These are phyloP conservation scores for Zaprionus camerounensis DNA, from an alignment of 1,140 invertebrate genomes.

Conservation along the genomic window DNA sequence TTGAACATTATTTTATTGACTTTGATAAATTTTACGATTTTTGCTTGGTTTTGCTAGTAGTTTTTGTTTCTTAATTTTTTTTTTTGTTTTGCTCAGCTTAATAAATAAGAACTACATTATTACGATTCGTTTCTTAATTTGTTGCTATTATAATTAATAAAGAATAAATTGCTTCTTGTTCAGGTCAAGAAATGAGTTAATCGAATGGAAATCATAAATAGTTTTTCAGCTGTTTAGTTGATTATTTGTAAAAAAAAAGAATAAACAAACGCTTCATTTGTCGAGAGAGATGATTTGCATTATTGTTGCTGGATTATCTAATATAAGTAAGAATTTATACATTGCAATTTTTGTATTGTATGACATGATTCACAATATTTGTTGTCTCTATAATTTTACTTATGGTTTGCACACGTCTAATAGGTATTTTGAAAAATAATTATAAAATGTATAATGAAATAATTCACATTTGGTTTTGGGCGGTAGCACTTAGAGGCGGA, in stretches of 20 bases:
- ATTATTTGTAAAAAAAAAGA: conserved; percentile 34
- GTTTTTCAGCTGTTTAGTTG: conserved; percentile 39
- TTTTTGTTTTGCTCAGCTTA: conserved; percentile 71
- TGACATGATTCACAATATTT: conserved; percentile 63
- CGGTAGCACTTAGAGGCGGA: conserved; percentile 40
- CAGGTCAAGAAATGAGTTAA: conserved; percentile 55
- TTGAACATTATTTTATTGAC: conserved; percentile 82
- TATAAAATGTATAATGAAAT: conserved; percentile 41
- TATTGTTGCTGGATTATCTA: conserved; percentile 49
- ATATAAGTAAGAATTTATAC: conserved; percentile 67
- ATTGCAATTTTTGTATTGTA: conserved; percentile 66
- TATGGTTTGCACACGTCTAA: conserved; percentile 50
- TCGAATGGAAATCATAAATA: conserved; percentile 58
- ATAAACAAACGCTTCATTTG: conserved; percentile 35
- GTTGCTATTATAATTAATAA: conserved; percentile 54
- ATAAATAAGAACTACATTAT: conserved; percentile 62
- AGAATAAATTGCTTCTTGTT: conserved; percentile 51
- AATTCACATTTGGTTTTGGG: conserved; percentile 44
- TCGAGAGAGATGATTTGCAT: conserved; percentile 26
- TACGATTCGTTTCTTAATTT: conserved; percentile 65
- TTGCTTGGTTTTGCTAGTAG: conserved; percentile 72
- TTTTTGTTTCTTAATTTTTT: conserved; percentile 61
- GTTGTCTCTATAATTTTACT: conserved; percentile 33
- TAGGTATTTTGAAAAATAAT: conserved; percentile 53
- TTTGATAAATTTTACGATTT: conserved; percentile 74